Evolutionary conservation across 2,113 vertebrate species (phyloP).

Genomic region (Erythrolamprus reginae): DNA sequence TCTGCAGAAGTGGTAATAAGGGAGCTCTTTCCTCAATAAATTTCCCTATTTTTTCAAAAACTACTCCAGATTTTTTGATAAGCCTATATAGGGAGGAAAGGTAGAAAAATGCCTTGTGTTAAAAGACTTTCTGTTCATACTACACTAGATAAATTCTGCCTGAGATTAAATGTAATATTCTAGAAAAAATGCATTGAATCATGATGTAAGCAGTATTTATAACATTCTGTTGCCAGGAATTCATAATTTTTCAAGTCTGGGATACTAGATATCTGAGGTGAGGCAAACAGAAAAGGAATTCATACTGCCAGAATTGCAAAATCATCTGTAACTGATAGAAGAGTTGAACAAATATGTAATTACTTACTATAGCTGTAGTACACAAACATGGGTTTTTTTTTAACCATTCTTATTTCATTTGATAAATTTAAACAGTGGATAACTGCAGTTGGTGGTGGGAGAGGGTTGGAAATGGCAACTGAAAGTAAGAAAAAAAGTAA

Average conservation of each 20-base stretch:
- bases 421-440: background rate
- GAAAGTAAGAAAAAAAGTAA: background rate
- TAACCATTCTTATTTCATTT: background rate
- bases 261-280: background rate
- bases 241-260: background rate
- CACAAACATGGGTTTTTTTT: background rate
- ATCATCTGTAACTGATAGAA: background rate
- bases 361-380: background rate
- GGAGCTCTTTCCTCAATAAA: background rate
- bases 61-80: background rate
- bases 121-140: background rate
- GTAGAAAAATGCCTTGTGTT: background rate
- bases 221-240: background rate
- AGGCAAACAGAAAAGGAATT: background rate
- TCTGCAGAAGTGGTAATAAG: background rate
- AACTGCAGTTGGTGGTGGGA: background rate
- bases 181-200: background rate
- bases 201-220: background rate
- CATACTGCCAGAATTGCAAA: background rate
- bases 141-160: background rate
- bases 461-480: too few relatives aligned
- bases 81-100: background rate
- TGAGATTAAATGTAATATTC: background rate
- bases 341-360: background rate
- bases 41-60: background rate